Conservation (phyloP, 2,888 invertebrate genomes). For the Ornithoptera alexandrae region DNA sequence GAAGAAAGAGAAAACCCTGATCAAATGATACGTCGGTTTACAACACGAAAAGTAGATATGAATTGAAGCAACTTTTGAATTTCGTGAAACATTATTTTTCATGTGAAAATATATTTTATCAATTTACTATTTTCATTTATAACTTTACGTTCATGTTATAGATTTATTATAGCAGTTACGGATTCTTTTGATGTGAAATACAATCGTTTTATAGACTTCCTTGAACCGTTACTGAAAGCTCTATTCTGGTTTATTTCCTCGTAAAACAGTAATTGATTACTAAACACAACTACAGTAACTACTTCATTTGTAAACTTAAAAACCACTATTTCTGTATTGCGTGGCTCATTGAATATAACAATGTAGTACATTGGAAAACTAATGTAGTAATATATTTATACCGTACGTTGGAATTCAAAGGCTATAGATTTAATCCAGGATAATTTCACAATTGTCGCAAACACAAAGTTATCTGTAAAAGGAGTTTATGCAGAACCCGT, state of each 20-base stretch:
- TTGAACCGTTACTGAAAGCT: conserved; percentile 8
- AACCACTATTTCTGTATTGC: neutral
- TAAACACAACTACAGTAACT: conserved; percentile 21
- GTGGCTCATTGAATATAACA: neutral
- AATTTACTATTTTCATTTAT: neutral
- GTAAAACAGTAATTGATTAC: conserved; percentile 19
- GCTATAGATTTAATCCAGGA: no score
- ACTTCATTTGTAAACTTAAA: conserved; percentile 12
- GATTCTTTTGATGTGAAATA: conserved; percentile 20
- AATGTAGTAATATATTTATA: neutral
- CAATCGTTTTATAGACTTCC: conserved; percentile 14
- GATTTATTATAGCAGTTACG: conserved; percentile 14
- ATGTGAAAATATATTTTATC: neutral
- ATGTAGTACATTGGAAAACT: neutral
- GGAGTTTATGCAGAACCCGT: no score
- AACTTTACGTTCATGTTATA: neutral
- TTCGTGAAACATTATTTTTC: neutral
- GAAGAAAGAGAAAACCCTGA: no score
- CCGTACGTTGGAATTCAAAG: no score
- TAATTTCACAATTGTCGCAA: no score
- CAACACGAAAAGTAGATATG: neutral
- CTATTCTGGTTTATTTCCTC: conserved; percentile 25
- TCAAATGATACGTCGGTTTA: no score
- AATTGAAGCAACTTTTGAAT: no score
- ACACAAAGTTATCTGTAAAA: no score